Evolutionary conservation across 2,888 invertebrate genomes (phyloP).

Genomic region (Caenorhabditis sulstoni): DNA sequence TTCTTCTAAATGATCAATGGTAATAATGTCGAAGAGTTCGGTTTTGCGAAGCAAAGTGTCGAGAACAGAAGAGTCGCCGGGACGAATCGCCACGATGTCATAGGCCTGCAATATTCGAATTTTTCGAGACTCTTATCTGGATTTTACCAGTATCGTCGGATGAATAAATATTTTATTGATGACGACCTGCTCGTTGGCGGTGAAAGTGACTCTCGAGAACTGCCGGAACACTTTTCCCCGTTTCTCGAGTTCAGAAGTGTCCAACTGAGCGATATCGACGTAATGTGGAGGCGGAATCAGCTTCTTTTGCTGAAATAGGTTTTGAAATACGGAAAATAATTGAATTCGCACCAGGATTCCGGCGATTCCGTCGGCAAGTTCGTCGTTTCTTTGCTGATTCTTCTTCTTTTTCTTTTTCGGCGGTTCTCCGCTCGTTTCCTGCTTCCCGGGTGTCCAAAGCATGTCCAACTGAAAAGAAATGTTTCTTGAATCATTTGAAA

Average conservation of each 20-base stretch:
- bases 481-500: neutral
- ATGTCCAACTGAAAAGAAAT: constrained; percentile 38
- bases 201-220: constrained; percentile 71
- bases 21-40: constrained; percentile 77
- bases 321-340: neutral
- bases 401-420: constrained; percentile 76
- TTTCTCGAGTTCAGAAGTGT: constrained; percentile 67
- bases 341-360: constrained; percentile 34
- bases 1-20: constrained; percentile 55
- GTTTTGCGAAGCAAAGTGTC: constrained; percentile 77
- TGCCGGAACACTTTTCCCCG: constrained; percentile 76
- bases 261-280: constrained; percentile 73
- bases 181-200: constrained; percentile 63
- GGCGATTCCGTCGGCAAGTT: constrained; percentile 48
- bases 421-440: constrained; percentile 60
- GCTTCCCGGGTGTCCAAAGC: constrained; percentile 55
- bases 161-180: constrained; percentile 64
- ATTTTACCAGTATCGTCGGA: constrained; percentile 52
- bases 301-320: constrained; percentile 36
- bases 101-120: constrained; percentile 54
- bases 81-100: constrained; percentile 78
- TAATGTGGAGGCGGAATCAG: constrained; percentile 78
- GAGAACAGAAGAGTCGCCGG: constrained; percentile 73
- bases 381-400: constrained; percentile 29
- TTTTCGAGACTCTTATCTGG: constrained; percentile 9